Evolutionary conservation across 1,140 invertebrate species (phyloP).

Genomic region (Tetramorium simillimum): DNA sequence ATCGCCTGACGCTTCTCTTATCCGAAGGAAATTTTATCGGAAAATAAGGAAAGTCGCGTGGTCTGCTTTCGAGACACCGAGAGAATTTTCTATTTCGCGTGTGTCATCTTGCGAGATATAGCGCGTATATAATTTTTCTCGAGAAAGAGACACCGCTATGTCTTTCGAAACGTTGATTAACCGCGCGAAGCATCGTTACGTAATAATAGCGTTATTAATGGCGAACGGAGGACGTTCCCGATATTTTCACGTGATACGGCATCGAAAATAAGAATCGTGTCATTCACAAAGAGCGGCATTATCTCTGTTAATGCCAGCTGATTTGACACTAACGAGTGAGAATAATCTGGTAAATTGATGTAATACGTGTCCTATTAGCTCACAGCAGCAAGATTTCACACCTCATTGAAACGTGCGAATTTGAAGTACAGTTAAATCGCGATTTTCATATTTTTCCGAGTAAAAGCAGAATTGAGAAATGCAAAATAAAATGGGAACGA

Average conservation of each 20-base stretch:
- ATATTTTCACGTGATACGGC: background rate
- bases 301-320: slow-evolving; percentile 23
- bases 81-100: background rate
- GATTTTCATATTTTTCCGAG: background rate
- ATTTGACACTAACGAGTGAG: slow-evolving; percentile 17
- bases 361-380: background rate
- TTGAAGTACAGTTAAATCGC: background rate
- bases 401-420: slow-evolving; percentile 7
- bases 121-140: background rate
- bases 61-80: background rate
- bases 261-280: background rate
- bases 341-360: slow-evolving; percentile 44
- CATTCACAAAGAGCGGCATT: background rate
- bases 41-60: background rate
- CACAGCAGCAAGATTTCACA: background rate
- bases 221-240: background rate
- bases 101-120: background rate
- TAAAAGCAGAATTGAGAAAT: background rate
- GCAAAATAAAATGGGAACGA: background rate
- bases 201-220: background rate
- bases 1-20: background rate
- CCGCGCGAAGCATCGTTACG: background rate
- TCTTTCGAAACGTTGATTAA: slow-evolving; percentile 19
- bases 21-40: background rate
- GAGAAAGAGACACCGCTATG: background rate